Percentiles rank a stretch among this genome's conserved stretches.
Evolutionary conservation across 2,113 vertebrate species (phyloP).

Genomic region (Eurypyga helias): DNA sequence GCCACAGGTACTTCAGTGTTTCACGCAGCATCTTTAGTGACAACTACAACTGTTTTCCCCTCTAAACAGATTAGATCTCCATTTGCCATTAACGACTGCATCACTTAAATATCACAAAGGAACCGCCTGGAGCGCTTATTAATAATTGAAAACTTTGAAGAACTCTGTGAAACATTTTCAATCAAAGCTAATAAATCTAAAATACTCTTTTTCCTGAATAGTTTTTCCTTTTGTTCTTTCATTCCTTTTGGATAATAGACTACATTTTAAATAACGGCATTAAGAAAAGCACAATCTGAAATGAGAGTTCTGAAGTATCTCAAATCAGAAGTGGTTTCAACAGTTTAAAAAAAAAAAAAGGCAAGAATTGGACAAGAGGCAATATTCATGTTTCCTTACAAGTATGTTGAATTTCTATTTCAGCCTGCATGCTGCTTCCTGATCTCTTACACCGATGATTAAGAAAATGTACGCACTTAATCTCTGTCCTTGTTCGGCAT

Average conservation of each 20-base stretch:
- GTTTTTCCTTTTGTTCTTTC: not conserved
- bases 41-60: not conserved
- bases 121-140: not conserved
- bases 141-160: constrained; percentile 46
- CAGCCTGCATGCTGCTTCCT: not conserved
- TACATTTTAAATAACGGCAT: not conserved
- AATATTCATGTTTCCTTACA: not conserved
- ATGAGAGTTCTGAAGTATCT: not conserved
- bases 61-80: constrained; percentile 21
- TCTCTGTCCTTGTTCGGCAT: not conserved
- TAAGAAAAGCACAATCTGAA: not conserved
- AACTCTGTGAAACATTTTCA: not conserved
- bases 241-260: not conserved
- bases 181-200: constrained; percentile 1
- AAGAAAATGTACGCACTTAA: not conserved
- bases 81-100: constrained; percentile 51
- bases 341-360: not conserved
- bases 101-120: constrained; percentile 28
- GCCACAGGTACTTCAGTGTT: not conserved
- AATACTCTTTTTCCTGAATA: not conserved
- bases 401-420: not conserved
- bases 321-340: not conserved
- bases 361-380: not conserved
- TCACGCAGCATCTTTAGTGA: not conserved
- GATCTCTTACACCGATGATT: not conserved